Evolutionary conservation across 2,888 invertebrate species (phyloP), one percentile per base, ranked within the genome.

Genomic region (Nemoura dubitans): DNA sequence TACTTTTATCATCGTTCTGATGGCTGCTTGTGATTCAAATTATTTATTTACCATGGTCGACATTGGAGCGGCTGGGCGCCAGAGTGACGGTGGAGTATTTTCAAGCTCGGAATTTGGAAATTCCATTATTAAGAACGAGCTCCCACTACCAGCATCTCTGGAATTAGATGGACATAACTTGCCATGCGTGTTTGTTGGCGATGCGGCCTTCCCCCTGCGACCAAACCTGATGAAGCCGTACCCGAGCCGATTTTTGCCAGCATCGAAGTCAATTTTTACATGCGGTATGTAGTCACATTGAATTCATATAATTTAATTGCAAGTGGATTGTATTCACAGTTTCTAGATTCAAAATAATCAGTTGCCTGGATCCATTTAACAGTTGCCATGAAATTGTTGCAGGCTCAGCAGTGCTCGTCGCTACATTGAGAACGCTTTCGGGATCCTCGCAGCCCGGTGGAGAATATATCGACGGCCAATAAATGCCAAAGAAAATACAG

Each of bases 121-220:
- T 21, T 82, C 86, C 0, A 76, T 86, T 0, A 0, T 82, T 0
- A 36, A 43, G 14, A 14, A 83, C 2, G 16, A 26, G n/a, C 28
- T 84, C 0, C 27, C 27, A n/a, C 21, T 84, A 3, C 84, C 84
- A 21, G 76, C 16, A 14, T 28, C 83, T 16, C 27, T 83, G 27
- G 25, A 86, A 28, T 16, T 83, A 25, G 29, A 42, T 6, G 82
- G 29, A 21, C n/a, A 42, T 26, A 21, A 14, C 7, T 29, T 87
- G 21, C 80, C 85, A 1, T 36, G 43, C 80, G 84, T 77, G 25
- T 87, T 87, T 78, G 80, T 87, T 0, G 87, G n/a, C 0, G 87
- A 87, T 78, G 87, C 30, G 29, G 87, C 87, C 16, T 87, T 87
- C 87, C 86, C 87, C 5, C 28, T 87, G 78, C n/a, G 76, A 7